Evolutionary conservation across 2,797 vertebrate genomes (phyloP), one percentile per base, ranked within the genome.

Genomic region (Numenius phaeopus): DNA sequence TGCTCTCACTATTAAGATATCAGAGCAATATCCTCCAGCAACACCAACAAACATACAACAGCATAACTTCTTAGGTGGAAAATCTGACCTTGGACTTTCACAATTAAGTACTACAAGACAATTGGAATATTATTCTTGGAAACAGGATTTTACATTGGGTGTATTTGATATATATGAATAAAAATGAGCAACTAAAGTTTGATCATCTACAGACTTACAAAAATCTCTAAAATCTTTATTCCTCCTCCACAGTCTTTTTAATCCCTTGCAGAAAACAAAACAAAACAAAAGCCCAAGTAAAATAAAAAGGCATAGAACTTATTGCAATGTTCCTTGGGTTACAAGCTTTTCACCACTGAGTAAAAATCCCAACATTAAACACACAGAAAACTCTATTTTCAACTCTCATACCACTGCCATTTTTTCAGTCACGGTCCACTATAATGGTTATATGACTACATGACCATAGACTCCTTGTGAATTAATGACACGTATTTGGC

Each of bases 31-130:
- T 66, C 76, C 82, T 83, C 54, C 32, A 83, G 72, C 71, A 96
- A 81, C 62, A 75, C n/a, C 71, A 87, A 79, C 58, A 89, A 93
- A 83, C n/a, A 67, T 44, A 84, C 24, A 76, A 93, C 94, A 94
- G 27, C 39, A 44, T 59, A 89, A 67, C 21, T 71, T 52, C 55
- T 83, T 90, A 76, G 76, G 80, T 79, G 47, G 57, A 73, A 96
- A 90, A 87, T 82, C 59, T 90, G 78, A 87, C 86, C 92, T 75
- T 94, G 90, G 87, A 67, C 86, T 94, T 96, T 91, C 75, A 94
- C 66, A 87, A 70, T 81, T 81, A 76, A 87, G 80, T 52, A 49
- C 84, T 82, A 26, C 54, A 49, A 69, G 66, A 87, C 86, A 89
- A 97, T 30, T 4, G 10, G 80, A 84, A 66, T 64, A 75, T 44